phyloP scores from a whole-genome alignment of 1,140 invertebrate genomes.

The Drosophila nasuta region DNA sequence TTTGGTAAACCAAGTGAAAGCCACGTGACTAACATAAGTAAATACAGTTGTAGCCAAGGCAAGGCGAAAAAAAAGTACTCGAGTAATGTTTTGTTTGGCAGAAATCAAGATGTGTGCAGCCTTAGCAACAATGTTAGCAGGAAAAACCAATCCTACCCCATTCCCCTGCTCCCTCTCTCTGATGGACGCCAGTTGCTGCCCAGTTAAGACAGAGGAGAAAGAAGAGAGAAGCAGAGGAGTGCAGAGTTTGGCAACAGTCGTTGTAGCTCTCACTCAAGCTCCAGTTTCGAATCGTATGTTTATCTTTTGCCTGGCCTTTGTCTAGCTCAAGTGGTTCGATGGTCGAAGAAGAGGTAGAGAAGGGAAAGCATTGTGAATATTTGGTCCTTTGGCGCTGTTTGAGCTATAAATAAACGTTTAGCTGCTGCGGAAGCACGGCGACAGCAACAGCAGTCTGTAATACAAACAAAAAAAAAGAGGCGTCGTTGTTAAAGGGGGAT shows the following conservation, averaged over 20 bases:
- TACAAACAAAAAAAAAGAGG: conserved; percentile 20
- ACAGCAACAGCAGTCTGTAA: conserved; percentile 72
- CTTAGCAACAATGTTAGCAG: conserved; percentile 17
- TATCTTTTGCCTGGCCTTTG: conserved; percentile 77
- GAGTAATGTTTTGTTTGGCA: conserved; percentile 79
- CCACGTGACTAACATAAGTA: conserved; percentile 81
- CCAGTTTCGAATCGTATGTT: conserved; percentile 62
- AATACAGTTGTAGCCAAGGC: conserved; percentile 72
- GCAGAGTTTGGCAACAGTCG: conserved; percentile 56
- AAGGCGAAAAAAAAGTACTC: conserved; percentile 51
- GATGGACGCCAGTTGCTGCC: conserved; percentile 46
- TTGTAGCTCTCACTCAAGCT: conserved; percentile 41
- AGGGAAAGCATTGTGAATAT: conserved; percentile 26
- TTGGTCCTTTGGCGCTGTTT: conserved; percentile 77
- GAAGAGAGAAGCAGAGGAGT: not conserved
- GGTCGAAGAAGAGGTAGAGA: too few relatives aligned
- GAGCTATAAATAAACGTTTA: conserved; percentile 81
- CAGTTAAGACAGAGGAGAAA: conserved; percentile 27
- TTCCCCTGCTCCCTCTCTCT: conserved; percentile 8
- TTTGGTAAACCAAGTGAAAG: conserved; percentile 70
- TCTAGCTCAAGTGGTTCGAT: conserved; percentile 67
- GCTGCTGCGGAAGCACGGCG: conserved; percentile 73
- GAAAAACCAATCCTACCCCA: not conserved
- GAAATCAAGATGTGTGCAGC: conserved; percentile 78
- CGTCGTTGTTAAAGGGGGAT: not conserved